These are phyloP conservation scores for Setophaga kirtlandii DNA, from an alignment of 2,113 vertebrate genomes.

Conservation along the genomic window DNA sequence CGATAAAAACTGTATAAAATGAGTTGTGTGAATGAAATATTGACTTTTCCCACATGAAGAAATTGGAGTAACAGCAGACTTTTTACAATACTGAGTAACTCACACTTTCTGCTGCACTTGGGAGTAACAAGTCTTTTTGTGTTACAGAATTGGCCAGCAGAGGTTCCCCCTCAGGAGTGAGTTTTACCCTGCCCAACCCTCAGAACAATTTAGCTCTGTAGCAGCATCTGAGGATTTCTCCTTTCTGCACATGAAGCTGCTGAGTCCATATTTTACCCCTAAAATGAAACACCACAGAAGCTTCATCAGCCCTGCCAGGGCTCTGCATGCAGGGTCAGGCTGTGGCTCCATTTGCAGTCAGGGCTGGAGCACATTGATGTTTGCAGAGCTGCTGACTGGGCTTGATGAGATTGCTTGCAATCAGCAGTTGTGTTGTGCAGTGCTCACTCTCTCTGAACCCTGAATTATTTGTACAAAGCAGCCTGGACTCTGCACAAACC, in stretches of 20 bases:
- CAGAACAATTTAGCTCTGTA: neutral
- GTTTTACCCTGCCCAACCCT: neutral
- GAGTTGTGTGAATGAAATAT: neutral
- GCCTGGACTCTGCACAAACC: neutral
- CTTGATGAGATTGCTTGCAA: neutral
- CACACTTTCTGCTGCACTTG: neutral
- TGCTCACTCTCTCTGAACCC: neutral
- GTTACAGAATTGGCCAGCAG: neutral
- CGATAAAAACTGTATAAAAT: neutral
- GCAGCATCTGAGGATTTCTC: neutral
- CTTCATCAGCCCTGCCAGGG: neutral
- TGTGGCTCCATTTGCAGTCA: neutral
- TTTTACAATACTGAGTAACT: neutral
- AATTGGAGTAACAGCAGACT: neutral
- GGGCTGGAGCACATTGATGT: neutral
- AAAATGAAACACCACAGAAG: neutral
- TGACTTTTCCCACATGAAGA: neutral
- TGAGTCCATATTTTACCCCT: neutral
- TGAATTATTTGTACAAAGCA: neutral
- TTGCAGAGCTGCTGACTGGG: slow-evolving; percentile 28
- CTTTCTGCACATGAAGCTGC: neutral
- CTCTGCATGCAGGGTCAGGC: neutral
- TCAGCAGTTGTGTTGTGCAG: neutral
- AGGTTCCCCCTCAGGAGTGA: neutral
- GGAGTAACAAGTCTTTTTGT: neutral